Evolutionary conservation across 2,113 vertebrate genomes (phyloP).

Genomic region (Callospermophilus lateralis): DNA sequence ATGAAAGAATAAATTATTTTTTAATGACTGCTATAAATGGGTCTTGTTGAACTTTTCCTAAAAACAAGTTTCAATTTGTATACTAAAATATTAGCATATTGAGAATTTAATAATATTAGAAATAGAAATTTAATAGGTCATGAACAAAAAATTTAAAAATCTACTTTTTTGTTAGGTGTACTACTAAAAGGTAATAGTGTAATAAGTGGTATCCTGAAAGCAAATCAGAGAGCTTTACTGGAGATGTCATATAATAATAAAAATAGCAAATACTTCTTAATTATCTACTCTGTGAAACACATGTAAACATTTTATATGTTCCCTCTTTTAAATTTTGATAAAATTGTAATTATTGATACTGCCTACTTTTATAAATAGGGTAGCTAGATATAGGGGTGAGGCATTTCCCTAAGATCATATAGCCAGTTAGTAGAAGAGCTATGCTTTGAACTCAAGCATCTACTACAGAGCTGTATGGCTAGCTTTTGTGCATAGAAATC

Average conservation of each 20-base stretch:
- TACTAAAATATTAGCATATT: neutral
- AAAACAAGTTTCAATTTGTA: neutral
- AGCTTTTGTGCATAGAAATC: neutral
- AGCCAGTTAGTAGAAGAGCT: neutral
- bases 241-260: neutral
- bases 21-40: neutral
- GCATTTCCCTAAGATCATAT: neutral
- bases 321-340: neutral
- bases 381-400: neutral
- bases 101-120: neutral
- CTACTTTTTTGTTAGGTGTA: neutral
- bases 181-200: neutral
- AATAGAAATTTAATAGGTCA: neutral
- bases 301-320: neutral
- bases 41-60: neutral
- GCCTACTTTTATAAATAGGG: neutral
- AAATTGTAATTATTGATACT: neutral
- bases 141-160: neutral
- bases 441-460: neutral
- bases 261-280: neutral
- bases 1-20: neutral
- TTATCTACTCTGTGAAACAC: neutral
- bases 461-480: neutral
- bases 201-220: too few species aligned
- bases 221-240: neutral